These are phyloP conservation scores for Sepioteuthis lessoniana DNA, from an alignment of 2,888 invertebrate genomes.

Conservation along the genomic window DNA sequence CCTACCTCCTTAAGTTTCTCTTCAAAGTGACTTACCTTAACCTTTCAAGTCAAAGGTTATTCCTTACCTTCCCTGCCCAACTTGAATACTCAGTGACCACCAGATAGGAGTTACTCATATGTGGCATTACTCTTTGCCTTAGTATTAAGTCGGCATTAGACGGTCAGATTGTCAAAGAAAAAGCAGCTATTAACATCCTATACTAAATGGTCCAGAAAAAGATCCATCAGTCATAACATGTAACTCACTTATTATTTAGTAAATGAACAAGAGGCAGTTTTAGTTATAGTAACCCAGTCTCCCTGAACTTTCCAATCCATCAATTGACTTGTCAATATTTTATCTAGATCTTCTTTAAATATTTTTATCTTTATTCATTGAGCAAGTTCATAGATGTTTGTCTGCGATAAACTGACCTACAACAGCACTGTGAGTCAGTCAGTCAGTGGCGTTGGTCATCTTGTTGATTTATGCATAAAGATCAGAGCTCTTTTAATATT, in stretches of 20 bases:
- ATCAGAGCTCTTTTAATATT: constrained; percentile 9
- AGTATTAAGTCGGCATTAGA: background rate
- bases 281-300: background rate
- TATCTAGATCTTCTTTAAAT: background rate
- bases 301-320: background rate
- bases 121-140: background rate
- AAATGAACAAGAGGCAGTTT: background rate
- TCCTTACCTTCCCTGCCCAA: background rate
- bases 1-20: background rate
- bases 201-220: no score
- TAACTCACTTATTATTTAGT: background rate
- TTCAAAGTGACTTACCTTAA: constrained; percentile 2
- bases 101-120: background rate
- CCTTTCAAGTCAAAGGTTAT: constrained; percentile 1
- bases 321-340: background rate
- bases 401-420: background rate
- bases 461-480: background rate
- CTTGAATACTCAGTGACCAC: background rate
- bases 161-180: background rate
- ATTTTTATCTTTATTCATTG: background rate
- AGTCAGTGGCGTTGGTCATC: background rate
- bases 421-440: background rate
- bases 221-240: background rate
- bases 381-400: background rate
- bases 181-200: no score